A percentile compares a stretch with the other conserved stretches of the same genome.
These are phyloP conservation scores for Pantherophis vulpinus DNA, from an alignment of 2,797 vertebrate species.

Conservation along the genomic window DNA sequence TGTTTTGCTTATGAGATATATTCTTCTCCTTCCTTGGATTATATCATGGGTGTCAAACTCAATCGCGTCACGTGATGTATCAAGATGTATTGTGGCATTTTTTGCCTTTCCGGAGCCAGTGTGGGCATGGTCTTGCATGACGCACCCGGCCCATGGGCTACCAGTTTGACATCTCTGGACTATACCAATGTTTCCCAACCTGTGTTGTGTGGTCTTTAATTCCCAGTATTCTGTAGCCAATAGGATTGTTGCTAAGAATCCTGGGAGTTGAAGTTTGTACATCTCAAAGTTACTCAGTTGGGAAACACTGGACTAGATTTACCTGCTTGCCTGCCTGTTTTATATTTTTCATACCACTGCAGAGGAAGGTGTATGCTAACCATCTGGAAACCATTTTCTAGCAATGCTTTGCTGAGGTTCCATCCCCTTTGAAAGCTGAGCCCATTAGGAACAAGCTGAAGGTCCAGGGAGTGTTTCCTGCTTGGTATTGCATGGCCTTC, in stretches of 20 bases:
- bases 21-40: neutral
- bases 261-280: neutral
- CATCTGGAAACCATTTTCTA: slow-evolving; percentile 30
- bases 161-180: too few species aligned
- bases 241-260: neutral
- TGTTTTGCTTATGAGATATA: neutral
- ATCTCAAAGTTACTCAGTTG: neutral
- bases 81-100: too few species aligned
- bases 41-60: neutral
- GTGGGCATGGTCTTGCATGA: too few species aligned
- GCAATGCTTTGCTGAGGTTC: slow-evolving; percentile 38
- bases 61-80: too few species aligned
- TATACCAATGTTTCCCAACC: neutral
- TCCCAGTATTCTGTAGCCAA: neutral
- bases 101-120: too few species aligned
- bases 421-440: slow-evolving; percentile 37
- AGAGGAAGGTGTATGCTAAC: neutral
- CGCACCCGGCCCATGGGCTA: too few species aligned
- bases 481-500: slow-evolving; percentile 14
- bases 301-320: neutral
- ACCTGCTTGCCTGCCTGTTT: slow-evolving; percentile 33
- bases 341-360: slow-evolving; percentile 43
- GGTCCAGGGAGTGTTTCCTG: slow-evolving; percentile 22
- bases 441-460: slow-evolving; percentile 10
- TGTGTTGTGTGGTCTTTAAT: neutral